phyloP scores from a whole-genome alignment of 2,113 vertebrate genomes.

The Malaclemys terrapin region DNA sequence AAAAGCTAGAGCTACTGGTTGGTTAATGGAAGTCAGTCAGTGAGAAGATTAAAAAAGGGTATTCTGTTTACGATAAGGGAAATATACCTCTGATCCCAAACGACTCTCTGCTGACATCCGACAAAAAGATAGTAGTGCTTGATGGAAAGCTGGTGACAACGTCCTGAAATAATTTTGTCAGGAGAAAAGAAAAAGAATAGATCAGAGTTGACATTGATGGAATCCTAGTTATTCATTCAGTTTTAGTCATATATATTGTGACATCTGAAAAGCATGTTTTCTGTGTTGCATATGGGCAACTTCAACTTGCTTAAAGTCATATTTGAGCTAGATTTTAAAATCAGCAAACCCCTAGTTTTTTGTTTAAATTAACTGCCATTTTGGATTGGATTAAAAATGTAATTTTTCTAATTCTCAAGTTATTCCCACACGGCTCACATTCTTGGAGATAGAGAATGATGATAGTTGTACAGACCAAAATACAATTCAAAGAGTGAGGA shows the following conservation, averaged over 20 bases:
- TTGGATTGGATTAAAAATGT: neutral
- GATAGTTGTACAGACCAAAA: neutral
- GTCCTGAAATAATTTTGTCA: conserved; percentile 81
- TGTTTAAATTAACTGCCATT: neutral
- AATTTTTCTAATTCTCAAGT: neutral
- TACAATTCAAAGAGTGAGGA: neutral
- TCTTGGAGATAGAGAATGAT: neutral
- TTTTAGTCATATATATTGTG: neutral
- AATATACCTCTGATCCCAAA: conserved; percentile 94
- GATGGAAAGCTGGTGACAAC: conserved; percentile 95
- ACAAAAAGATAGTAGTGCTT: conserved; percentile 97
- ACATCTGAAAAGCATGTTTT: neutral
- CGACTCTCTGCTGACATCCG: conserved; percentile 98
- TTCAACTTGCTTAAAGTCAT: neutral
- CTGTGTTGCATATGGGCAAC: neutral
- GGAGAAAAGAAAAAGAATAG: neutral
- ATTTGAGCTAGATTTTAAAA: neutral
- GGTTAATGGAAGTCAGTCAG: neutral
- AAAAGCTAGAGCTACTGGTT: neutral
- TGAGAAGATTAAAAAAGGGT: neutral
- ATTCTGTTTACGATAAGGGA: neutral
- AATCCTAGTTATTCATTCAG: neutral
- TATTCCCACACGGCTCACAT: neutral
- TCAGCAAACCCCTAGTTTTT: neutral
- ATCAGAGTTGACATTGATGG: neutral